phyloP scores from a whole-genome alignment of 2,797 vertebrate genomes.

The Lutjanus argentimaculatus region DNA sequence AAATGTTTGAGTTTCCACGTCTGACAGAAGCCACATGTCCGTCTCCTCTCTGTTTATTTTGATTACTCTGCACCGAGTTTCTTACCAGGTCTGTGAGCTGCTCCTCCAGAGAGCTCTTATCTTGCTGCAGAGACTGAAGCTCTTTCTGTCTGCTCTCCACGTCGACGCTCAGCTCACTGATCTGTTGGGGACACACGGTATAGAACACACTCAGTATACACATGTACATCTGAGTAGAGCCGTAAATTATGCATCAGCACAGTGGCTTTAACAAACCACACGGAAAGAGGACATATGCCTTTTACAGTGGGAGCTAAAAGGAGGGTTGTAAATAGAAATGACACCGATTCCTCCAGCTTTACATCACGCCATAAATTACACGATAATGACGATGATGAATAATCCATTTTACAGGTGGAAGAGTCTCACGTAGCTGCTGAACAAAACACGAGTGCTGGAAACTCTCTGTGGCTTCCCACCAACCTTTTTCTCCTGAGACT shows the following conservation, averaged over 20 bases:
- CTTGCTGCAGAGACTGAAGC: conserved; percentile 82
- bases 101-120: conserved; percentile 84
- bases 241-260: conserved; percentile 38
- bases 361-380: neutral
- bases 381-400: neutral
- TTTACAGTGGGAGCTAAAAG: conserved; percentile 57
- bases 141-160: conserved; percentile 90
- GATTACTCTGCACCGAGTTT: neutral
- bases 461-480: conserved; percentile 31
- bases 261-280: conserved; percentile 4
- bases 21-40: neutral
- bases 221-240: conserved; percentile 77
- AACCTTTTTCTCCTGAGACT: conserved; percentile 87
- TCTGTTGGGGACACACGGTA: conserved; percentile 82
- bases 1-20: neutral
- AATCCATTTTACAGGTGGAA: neutral
- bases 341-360: conserved; percentile 40
- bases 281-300: conserved; percentile 57
- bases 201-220: conserved; percentile 50
- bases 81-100: conserved; percentile 85
- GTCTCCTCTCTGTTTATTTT: neutral
- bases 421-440: neutral
- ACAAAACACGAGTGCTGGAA: conserved; percentile 2
- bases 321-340: neutral
- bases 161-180: conserved; percentile 88